These are phyloP conservation scores for Phaedon cochleariae DNA, from an alignment of 2,888 invertebrate genomes.

Conservation along the genomic window DNA sequence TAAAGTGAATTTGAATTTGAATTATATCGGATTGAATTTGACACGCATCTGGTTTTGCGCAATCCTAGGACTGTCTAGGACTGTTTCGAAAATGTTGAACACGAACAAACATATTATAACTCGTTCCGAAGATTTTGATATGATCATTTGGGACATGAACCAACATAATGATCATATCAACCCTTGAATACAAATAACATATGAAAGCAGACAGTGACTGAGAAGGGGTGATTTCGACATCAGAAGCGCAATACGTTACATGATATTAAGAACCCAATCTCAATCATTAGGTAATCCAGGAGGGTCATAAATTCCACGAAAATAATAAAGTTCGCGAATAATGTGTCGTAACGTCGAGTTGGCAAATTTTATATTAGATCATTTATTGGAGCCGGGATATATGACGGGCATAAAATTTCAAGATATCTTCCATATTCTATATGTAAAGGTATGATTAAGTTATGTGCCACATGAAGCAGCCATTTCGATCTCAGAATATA, in stretches of 20 bases:
- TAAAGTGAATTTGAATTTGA: no score
- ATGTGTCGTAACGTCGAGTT: constrained; percentile 2
- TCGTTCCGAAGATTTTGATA: no score
- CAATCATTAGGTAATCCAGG: neutral
- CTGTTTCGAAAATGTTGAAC: no score
- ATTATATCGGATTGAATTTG: no score
- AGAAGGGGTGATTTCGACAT: neutral
- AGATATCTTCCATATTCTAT: neutral
- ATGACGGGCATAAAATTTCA: neutral
- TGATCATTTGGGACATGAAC: no score
- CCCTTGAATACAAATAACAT: no score
- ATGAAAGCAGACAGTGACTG: neutral
- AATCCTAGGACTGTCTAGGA: no score
- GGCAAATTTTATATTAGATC: constrained; percentile 12
- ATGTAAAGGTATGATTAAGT: neutral
- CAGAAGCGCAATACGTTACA: neutral
- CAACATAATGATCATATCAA: no score
- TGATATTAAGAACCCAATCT: neutral
- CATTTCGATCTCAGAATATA: neutral
- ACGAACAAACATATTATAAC: no score
- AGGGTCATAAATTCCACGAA: neutral
- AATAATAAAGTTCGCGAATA: constrained; percentile 8
- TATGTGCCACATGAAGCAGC: neutral
- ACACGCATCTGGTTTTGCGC: no score
- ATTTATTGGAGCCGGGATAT: neutral